A percentile compares a stretch with the other conserved stretches of the same genome.
These are phyloP conservation scores for Nematostella vectensis DNA, from an alignment of 92 coral and sea anemone genomes.

Conservation along the genomic window DNA sequence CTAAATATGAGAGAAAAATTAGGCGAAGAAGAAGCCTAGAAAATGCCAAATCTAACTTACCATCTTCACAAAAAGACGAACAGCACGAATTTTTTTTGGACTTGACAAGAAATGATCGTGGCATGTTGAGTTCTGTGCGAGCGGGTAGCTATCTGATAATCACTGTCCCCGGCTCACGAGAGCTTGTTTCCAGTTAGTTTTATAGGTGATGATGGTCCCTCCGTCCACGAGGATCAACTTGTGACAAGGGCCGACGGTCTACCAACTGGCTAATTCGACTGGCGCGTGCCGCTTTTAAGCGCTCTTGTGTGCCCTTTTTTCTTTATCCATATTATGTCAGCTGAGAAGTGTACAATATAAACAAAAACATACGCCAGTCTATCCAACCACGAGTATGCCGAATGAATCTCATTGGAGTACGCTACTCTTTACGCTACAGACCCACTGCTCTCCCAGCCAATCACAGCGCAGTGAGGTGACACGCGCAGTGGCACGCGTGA, in stretches of 20 bases:
- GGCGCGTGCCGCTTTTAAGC: constrained; percentile 99
- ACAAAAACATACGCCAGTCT: constrained; percentile 84
- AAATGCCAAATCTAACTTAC: constrained; percentile 27
- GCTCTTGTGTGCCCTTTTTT: constrained; percentile 97
- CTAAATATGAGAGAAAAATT: neutral
- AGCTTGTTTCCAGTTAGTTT: constrained; percentile 2
- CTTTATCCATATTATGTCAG: constrained; percentile 92
- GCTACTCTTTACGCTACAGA: constrained; percentile 34
- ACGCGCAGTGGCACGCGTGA: constrained; percentile 52
- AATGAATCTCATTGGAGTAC: constrained; percentile 48
- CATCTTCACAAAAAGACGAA: constrained; percentile 57
- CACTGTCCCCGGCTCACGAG: constrained; percentile 24
- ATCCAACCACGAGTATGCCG: constrained; percentile 76
- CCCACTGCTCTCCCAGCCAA: constrained; percentile 46
- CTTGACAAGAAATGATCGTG: constrained; percentile 95
- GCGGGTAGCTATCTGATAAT: constrained; percentile 17
- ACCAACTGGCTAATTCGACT: constrained; percentile 85
- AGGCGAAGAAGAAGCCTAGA: neutral
- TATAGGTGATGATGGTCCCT: neutral
- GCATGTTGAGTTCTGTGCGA: constrained; percentile 52
- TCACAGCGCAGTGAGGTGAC: constrained; percentile 31
- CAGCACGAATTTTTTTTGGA: constrained; percentile 68
- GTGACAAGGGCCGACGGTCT: constrained; percentile 18
- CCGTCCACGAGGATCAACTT: neutral
- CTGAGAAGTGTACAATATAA: constrained; percentile 99